Base-by-base conservation (phyloP, 2,888 invertebrate species). In the Lissonota sp. region DNA sequence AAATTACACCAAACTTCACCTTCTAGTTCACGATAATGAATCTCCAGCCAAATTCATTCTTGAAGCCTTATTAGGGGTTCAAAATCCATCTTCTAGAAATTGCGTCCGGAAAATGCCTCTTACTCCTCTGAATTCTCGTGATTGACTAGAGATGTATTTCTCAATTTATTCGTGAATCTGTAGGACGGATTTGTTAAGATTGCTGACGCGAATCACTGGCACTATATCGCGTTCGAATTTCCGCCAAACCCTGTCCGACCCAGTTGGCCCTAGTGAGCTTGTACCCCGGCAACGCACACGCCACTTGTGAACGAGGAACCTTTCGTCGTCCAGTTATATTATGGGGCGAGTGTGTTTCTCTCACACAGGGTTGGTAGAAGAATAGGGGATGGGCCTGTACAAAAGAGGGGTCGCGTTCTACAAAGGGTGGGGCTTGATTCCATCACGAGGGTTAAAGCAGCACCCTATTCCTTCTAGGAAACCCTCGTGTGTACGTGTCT, bases 371-470 rank as follows among this genome's bases (percentile, higher is more conserved):
- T 26, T 26, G 88, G 88, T 88, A 87, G 85, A 86, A 26, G 26
- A 26, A 26, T 80, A 63, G 80, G 83, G 86, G 83, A 85, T 78
- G 76, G 76, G 75, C 83, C 71, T 62, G 26, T 26, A 26, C 26
- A 26, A 26, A 26, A 80, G 79, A 77, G 83, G 80, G 80, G 80
- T 71, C 64, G 67, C 67, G 70, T 70, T 66, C 53, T 44, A 57
- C 63, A 57, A 80, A 84, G 88, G 92, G 92, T 91, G 92, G 92
- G 91, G 92, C 91, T 79, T 81, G 42, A 66, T 70, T 69, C 58
- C 39, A 57, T 49, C 60, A 55, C 78, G 80, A 81, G 80, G 80
- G 80, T 81, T 81, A 81, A 82, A 80, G 66, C 74, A 74, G 72
- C 78, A 79, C 63, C 82, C 86, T 75, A 60, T 60, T 26, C 69